A percentile compares a stretch with the other conserved stretches of the same genome.
These are phyloP conservation scores for Bergia puertoricense DNA, from an alignment of 92 coral and sea anemone genomes.

Conservation along the genomic window DNA sequence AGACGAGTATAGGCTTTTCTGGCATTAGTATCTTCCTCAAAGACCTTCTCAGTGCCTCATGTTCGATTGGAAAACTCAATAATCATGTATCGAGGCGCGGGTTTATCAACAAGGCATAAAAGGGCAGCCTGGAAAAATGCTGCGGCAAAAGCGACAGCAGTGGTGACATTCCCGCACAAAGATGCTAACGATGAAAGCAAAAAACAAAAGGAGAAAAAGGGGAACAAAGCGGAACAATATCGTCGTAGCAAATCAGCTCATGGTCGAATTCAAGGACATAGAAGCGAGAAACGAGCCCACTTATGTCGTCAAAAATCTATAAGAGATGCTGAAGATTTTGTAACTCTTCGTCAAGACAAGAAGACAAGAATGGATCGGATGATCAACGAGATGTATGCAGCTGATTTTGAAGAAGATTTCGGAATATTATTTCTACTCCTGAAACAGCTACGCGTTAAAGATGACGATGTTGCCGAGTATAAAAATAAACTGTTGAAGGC, in stretches of 20 bases:
- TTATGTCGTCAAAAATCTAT: background rate
- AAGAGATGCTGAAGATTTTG: background rate
- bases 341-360: background rate
- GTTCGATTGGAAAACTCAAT: background rate
- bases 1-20: background rate
- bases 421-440: constrained; percentile 11
- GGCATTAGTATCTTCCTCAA: background rate
- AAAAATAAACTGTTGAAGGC: constrained; percentile 17
- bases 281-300: background rate
- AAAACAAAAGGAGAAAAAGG: background rate
- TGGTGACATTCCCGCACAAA: background rate
- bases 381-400: constrained; percentile 44
- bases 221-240: background rate
- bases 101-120: background rate
- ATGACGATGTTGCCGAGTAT: constrained; percentile 13
- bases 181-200: background rate
- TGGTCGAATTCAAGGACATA: background rate
- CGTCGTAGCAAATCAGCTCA: background rate
- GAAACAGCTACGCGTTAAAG: constrained; percentile 4
- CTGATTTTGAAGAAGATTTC: constrained; percentile 33
- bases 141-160: background rate
- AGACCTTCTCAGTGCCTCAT: background rate
- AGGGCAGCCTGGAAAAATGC: background rate
- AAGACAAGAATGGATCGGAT: constrained; percentile 3
- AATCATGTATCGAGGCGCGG: background rate